phyloP scores from a whole-genome alignment of 2,888 invertebrate species.

The Ophioninae sp. region DNA sequence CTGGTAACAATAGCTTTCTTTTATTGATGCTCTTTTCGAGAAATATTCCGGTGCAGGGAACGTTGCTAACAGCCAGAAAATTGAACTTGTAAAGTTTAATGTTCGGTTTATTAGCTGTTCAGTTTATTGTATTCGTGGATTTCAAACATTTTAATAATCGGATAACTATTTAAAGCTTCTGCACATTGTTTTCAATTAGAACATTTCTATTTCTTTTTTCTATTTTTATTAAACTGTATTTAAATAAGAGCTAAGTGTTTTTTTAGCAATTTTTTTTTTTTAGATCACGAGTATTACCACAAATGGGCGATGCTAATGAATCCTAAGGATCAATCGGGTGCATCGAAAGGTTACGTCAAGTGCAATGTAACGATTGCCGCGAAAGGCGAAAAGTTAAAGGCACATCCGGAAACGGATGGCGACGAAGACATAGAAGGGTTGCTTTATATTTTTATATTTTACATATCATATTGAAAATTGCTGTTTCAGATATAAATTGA shows the following conservation, averaged over 20 bases:
- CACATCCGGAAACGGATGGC: conserved; percentile 82
- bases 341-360: conserved; percentile 89
- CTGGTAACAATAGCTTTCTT: neutral
- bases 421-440: conserved; percentile 89
- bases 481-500: neutral
- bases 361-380: conserved; percentile 89
- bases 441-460: conserved; percentile 62
- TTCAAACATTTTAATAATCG: neutral
- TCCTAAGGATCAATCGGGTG: conserved; percentile 84
- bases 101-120: neutral
- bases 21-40: neutral
- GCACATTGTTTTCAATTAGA: no score
- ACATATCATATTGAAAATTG: neutral
- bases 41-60: neutral
- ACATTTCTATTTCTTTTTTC: neutral
- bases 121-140: neutral
- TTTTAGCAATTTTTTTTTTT: neutral
- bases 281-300: conserved; percentile 91
- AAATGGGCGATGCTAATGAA: conserved; percentile 92
- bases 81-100: neutral
- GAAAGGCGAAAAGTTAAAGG: conserved; percentile 86
- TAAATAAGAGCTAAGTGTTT: neutral
- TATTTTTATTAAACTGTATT: neutral
- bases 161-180: neutral
- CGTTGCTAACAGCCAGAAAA: neutral